Base-by-base conservation (phyloP, 1,140 invertebrate genomes). In the Zaprionus tsacasi region DNA sequence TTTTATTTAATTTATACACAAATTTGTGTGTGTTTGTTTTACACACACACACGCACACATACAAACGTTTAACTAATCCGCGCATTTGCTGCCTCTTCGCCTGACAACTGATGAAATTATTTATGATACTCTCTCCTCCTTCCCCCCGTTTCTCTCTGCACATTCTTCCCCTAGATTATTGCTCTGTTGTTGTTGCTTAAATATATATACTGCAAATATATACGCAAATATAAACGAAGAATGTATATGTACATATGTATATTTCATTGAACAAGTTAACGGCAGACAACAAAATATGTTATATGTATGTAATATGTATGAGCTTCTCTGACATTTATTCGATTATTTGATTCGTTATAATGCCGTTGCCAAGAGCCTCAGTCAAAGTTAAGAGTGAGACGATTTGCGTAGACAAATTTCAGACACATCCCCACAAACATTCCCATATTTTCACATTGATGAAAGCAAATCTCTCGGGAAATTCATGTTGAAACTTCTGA, bases 101-200 rank as follows among this genome's bases (percentile, higher is more conserved):
- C 67, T 81, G 82, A 85, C 82, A 85, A 85, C 82, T 87, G 82
- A 88, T 87, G 83, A 77, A 79, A 77, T 87, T 82, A 86, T 86
- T 86, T 86, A 86, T 86, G 82, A 82, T 58, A 27, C 64, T 78
- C 15, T 12, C 58, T 43, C 25, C n/a, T 50, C 25, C 33, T 54
- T 30, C n/a, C 38, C 30, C 25, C 6, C 17, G 17, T 15, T n/a
- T 25, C 5, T 1, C 21, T 21, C 48, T 59, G 1, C 13, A 15
- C 25, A 33, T n/a, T 50, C 25, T 38, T 12, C 38, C 21, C 17
- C 25, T 35, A 54, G 17, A 40, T 64, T 6, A 64, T 64, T 64
- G 33, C 25, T 21, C 33, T 25, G 33, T 45, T 68, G 27, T 67
- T 68, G 55, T 36, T 68, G 27, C 54, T 21, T 21, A 10, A 25